Evolutionary conservation across 2,797 vertebrate genomes (phyloP).

Genomic region (Morelia viridis): DNA sequence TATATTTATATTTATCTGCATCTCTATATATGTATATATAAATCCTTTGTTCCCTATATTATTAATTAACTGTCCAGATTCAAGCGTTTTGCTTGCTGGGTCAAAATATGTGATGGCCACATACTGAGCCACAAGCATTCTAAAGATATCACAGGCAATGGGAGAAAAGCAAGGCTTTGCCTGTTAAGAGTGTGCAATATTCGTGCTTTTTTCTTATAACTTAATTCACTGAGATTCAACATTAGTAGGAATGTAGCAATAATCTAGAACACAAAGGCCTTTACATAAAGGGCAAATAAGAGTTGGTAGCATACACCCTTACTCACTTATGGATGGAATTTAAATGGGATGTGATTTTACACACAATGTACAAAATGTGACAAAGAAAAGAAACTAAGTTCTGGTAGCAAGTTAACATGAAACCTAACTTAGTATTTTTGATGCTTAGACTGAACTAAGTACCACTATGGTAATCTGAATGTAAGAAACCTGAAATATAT

Average conservation of each 20-base stretch:
- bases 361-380: neutral
- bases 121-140: slow-evolving; percentile 71
- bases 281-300: slow-evolving; percentile 39
- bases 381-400: neutral
- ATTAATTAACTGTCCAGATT: slow-evolving; percentile 70
- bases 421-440: slow-evolving; percentile 46
- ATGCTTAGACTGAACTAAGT: slow-evolving; percentile 23
- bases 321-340: neutral
- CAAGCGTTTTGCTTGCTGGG: slow-evolving; percentile 65
- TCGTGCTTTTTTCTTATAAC: slow-evolving; percentile 43
- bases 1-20: slow-evolving; percentile 80
- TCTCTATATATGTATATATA: slow-evolving; percentile 81
- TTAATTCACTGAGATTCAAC: slow-evolving; percentile 53
- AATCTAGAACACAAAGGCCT: slow-evolving; percentile 45
- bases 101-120: slow-evolving; percentile 63
- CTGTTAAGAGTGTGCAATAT: slow-evolving; percentile 21
- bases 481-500: neutral
- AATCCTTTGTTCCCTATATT: slow-evolving; percentile 80
- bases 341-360: slow-evolving; percentile 22
- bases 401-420: slow-evolving; percentile 24
- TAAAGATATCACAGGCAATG: slow-evolving; percentile 57
- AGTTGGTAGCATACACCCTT: neutral
- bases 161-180: slow-evolving; percentile 68
- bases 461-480: neutral
- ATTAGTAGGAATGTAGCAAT: slow-evolving; percentile 49